Percentiles rank a stretch among this genome's conserved stretches.
These are phyloP conservation scores for Pinctada fucata DNA, from an alignment of 2,888 invertebrate species.

Conservation along the genomic window DNA sequence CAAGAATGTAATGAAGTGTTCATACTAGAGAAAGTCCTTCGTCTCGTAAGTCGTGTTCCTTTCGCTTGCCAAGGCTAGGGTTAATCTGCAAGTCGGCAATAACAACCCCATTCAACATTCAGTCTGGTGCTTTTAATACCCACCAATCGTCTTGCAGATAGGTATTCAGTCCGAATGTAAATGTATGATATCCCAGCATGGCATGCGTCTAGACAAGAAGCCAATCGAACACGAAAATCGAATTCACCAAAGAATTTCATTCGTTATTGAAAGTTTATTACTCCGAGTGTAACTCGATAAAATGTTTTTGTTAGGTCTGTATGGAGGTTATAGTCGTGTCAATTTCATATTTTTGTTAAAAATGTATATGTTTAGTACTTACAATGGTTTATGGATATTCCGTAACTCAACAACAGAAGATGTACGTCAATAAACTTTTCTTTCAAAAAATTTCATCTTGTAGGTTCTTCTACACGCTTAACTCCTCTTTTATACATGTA, in stretches of 20 bases:
- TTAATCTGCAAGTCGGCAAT: slow-evolving; percentile 1
- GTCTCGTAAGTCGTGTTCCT: not conserved
- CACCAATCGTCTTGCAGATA: slow-evolving; percentile 19
- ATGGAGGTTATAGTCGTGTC: slow-evolving; percentile 32
- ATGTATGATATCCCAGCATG: slow-evolving; percentile 34
- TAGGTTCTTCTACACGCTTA: no score
- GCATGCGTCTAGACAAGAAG: slow-evolving; percentile 5
- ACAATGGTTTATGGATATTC: slow-evolving; percentile 40
- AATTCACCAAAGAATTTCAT: not conserved
- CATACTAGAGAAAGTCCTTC: not conserved
- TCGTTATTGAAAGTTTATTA: not conserved
- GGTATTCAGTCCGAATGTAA: slow-evolving; percentile 16
- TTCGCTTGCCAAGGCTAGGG: slow-evolving; percentile 6
- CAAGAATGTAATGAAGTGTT: slow-evolving; percentile 31
- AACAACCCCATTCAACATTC: slow-evolving; percentile 10
- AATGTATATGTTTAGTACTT: slow-evolving; percentile 35
- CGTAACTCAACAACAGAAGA: slow-evolving; percentile 14
- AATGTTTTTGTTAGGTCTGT: slow-evolving; percentile 26
- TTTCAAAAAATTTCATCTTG: slow-evolving; percentile 77
- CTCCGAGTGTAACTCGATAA: slow-evolving; percentile 33
- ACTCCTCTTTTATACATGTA: no score
- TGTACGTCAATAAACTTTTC: slow-evolving; percentile 21
- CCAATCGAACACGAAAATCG: not conserved
- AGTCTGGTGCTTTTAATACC: slow-evolving; percentile 7
- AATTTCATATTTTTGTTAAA: slow-evolving; percentile 36